Evolutionary conservation across 1,140 invertebrate genomes (phyloP), one percentile per base, ranked within the genome.

Genomic region (Pachypeltis micranthus): DNA sequence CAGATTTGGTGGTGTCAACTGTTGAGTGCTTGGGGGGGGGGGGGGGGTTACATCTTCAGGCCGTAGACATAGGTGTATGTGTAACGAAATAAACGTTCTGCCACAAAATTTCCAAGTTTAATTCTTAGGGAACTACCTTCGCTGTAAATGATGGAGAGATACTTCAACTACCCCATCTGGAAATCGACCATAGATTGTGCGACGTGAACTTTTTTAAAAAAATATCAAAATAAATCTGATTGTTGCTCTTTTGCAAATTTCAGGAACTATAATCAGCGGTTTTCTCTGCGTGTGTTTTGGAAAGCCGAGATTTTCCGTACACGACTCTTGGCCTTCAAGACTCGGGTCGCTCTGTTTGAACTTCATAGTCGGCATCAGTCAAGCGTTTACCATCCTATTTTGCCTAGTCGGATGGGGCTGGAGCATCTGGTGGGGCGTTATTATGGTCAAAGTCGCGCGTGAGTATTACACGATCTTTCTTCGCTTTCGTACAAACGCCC

Each of bases 331-430:
- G 1, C 82, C 80, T 67, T 82, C 84, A 27, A 78, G 88, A 66
- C 77, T 91, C 47, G 86, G 86, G 69, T 76, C 88, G 2, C 84
- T 91, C 65, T 80, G 90, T 62, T 86, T 95, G 27, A 90, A 96
- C 77, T 73, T 90, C 16, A 77, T 92, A 65, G 88, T 96, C 34
- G 91, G 91, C 0, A 76, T 86, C 23, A 83, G 86, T 29, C 93
- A 96, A 75, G 77, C 91, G 57, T 93, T 94, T 75, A 94, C 91
- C 2, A 87, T 96, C n/a, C 80, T 95, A 24, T 96, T 96, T 74
- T 87, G 93, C 65, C 81, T 96, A 4, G 93, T 97, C 27, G 93
- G 93, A 2, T 97, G 93, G 93, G 93, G 93, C 65, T 97, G 93
- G 93, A 93, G 91, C 28, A 86, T 96, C 59, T 93, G 91, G 81